Base-by-base conservation (phyloP, 2,113 vertebrate genomes). In the Tenebrosternarchus preto region DNA sequence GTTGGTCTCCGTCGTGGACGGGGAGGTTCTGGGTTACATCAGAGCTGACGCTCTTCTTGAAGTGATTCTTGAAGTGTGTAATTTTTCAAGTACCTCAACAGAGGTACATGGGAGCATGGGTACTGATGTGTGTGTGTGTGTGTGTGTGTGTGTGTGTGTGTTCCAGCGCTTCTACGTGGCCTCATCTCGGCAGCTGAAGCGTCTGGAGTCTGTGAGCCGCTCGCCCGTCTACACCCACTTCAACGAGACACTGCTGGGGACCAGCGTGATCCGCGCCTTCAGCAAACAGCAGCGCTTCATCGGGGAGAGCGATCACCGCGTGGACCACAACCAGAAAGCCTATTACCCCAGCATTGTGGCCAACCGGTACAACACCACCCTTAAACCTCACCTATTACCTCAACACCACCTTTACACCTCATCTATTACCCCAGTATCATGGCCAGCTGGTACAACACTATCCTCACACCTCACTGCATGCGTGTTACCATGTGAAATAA, bases 281-380 rank as follows among this genome's bases (percentile, higher is more conserved):
- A 90, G 92, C 8, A 96, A 97, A 63, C 95, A 99, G 90, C 82
- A 92, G 0, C 94, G 96, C 7, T 99, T 99, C 81, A 95, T 98
- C 82, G 64, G 1, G 8, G 94, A 96, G 88, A 98, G 95, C 0
- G 96, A 99, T 88, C 63, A 84, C 61, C 93, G 95, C 19, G 95
- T 99, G 84, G 98, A 99, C 75, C 93, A 95, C 84, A 99, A 98
- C 85, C 97, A 99, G 92, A 96, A 95, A 86, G 97, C 96, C 20
- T 99, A 99, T 79, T 99, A 93, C 77, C 95, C 97, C 20, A 92
- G 97, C 91, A 98, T 99, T 1, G 94, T 98, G n/a, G 96, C 97
- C 20, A 99, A 98, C 93, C 94, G 98, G 97, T 98, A 0, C 7
- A 16, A 56, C 4, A 11, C 66, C 7, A 6, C 19, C 31, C 27